These are phyloP conservation scores for Acrocephalus scirpaceus DNA, from an alignment of 2,797 vertebrate genomes.

Conservation along the genomic window DNA sequence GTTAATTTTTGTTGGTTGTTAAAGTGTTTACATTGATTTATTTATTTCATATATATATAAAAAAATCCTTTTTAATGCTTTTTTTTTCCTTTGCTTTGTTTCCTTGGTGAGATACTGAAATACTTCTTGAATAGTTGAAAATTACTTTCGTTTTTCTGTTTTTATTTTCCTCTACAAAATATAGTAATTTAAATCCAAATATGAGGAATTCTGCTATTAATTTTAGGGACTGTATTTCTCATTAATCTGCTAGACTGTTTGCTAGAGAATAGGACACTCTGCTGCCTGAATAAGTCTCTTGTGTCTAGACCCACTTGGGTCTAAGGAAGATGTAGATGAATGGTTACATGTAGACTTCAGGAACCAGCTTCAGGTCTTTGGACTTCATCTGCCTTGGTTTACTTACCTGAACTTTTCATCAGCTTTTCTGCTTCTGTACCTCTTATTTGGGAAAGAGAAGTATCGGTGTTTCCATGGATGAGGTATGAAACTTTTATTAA, in stretches of 20 bases:
- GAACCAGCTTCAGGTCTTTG: not conserved
- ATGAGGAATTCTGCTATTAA: not conserved
- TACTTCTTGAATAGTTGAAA: not conserved
- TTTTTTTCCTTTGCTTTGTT: not conserved
- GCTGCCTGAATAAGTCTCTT: not conserved
- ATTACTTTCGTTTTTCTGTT: not conserved
- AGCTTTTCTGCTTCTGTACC: not conserved
- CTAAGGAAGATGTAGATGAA: not conserved
- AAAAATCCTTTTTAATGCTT: fast-evolving
- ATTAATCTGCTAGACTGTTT: not conserved
- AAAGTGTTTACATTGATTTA: not conserved
- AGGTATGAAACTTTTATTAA: not conserved
- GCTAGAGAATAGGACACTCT: not conserved
- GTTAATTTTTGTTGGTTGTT: not conserved
- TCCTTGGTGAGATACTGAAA: not conserved
- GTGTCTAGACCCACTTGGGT: not conserved
- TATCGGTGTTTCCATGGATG: not conserved
- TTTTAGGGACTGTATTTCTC: not conserved
- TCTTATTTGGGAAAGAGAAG: not conserved
- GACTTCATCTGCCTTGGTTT: not conserved
- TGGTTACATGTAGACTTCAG: not conserved
- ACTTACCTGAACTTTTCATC: not conserved
- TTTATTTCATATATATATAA: not conserved
- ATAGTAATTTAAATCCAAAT: not conserved
- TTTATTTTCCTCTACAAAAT: not conserved